Base-by-base conservation (phyloP, 1,140 invertebrate genomes). In the Phenacoccus solenopsis region DNA sequence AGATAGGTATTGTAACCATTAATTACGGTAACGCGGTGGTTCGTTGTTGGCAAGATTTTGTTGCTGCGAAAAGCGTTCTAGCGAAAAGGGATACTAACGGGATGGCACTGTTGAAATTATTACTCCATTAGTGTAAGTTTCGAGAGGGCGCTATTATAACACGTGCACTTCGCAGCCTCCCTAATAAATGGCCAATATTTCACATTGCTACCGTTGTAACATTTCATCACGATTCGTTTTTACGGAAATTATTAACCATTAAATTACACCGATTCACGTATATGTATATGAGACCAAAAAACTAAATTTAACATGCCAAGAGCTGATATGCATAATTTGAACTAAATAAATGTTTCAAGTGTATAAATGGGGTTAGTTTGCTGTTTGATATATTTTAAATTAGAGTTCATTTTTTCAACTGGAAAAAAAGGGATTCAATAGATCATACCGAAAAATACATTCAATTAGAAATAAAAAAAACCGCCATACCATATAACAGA, bases 131-230 rank as follows among this genome's bases (percentile, higher is more conserved):
- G 38, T 49, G 38, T 49, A 49, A 49, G 38, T 49, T 49, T 49
- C 38, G 38, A 49, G 38, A 49, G 38, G 38, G 38, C 20, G 38
- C 38, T 49, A 49, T 49, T 49, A 49, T 49, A 49, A 49, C 38
- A n/a, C 20, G 38, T 49, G 20, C 38, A 49, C 38, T 49, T 49
- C 38, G 38, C 38, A 49, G 38, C 38, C 38, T 49, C 38, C 38
- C 38, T 49, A 49, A 49, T 49, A 49, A 49, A 49, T 49, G 38
- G 38, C 38, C 38, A 49, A 49, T 49, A 49, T 49, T 49, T 49
- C 38, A 49, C 38, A 49, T 49, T 49, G 38, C 38, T 49, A 49
- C 38, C 38, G 38, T 49, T 49, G 38, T 49, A 49, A 49, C 38
- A 49, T 49, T 49, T 49, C 38, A 49, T 49, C 38, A 49, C 20